Percentiles rank a stretch among this genome's conserved stretches.
These are phyloP conservation scores for Arctopsyche grandis DNA, from an alignment of 1,140 invertebrate genomes.

Conservation along the genomic window DNA sequence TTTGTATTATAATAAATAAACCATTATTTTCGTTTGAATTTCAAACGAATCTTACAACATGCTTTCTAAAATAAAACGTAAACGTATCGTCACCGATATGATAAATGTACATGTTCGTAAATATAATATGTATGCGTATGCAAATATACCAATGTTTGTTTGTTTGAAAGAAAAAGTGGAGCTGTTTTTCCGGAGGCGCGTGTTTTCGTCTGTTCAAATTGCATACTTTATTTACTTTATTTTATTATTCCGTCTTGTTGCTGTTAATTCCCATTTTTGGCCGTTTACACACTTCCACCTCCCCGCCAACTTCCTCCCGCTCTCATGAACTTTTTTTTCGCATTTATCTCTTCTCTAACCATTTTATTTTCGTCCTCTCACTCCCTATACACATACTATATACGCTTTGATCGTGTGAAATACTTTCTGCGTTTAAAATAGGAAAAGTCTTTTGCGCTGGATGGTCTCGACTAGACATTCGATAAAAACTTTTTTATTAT, in stretches of 20 bases:
- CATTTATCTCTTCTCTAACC: constrained; percentile 11
- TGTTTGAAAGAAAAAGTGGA: constrained; percentile 7
- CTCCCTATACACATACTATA: neutral
- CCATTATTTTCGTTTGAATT: too few relatives aligned
- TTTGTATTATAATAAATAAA: too few relatives aligned
- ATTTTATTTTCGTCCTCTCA: neutral
- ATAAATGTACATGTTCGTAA: too few relatives aligned
- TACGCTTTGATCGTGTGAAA: neutral
- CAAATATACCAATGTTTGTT: neutral
- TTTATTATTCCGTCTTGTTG: constrained; percentile 48
- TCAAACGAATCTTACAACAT: too few relatives aligned
- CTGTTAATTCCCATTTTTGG: constrained; percentile 49
- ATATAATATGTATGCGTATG: too few relatives aligned
- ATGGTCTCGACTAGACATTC: constrained; percentile 20
- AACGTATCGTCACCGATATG: too few relatives aligned
- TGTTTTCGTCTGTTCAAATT: constrained; percentile 35
- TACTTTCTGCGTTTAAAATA: constrained; percentile 21
- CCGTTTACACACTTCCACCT: constrained; percentile 39
- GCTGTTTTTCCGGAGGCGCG: neutral
- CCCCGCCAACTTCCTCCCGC: neutral
- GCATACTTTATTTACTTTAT: constrained; percentile 47
- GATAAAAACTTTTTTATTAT: constrained; percentile 31
- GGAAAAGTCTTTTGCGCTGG: neutral
- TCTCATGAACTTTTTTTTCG: neutral
- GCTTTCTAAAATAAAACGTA: too few relatives aligned